Base-by-base conservation (phyloP, 2,888 invertebrate species). In the Xestoiulus laeticollis region DNA sequence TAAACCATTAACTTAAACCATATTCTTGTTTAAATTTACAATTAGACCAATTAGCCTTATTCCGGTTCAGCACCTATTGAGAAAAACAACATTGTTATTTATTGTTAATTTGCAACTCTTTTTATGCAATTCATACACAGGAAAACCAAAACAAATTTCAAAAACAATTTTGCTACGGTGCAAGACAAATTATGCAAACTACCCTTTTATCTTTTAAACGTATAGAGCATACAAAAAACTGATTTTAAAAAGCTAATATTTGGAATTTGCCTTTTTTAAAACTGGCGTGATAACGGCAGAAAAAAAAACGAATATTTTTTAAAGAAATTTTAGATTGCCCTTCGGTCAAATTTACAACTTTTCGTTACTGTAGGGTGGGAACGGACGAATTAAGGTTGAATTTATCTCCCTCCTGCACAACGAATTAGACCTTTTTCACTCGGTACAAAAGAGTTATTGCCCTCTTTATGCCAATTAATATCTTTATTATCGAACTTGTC, bases 331-430 rank as follows among this genome's bases (percentile, higher is more conserved):
- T 5, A 38, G 33, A 38, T 6, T 38, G 26, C 68, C 68, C 26
- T n/a, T 22, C 8, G 68, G 68, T 26, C 2, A 68, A 68, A 68
- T 68, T 22, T 68, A 26, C 22, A 68, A 68, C 68, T 26, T 68
- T 68, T 68, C 26, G 22, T 68, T 68, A 22, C 26, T 68, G 22
- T n/a, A 68, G 26, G 68, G 26, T 68, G 68, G 68, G 68, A 68
- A 68, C 68, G 68, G 68, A 68, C 68, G 68, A 68, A 68, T 68
- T 68, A 68, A 68, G 68, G 68, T 68, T 68, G 68, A 68, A 68
- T 68, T 68, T 68, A 68, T 68, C 26, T 68, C 10, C 26, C 26
- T 68, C 10, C 26, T 26, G 68, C 68, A 68, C 68, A 1, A 48
- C 68, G 10, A 68, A 68, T 68, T 68, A 68, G 68, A 68, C 22